These are phyloP conservation scores for Lymantria monacha DNA, from an alignment of 2,888 invertebrate species.

Conservation along the genomic window DNA sequence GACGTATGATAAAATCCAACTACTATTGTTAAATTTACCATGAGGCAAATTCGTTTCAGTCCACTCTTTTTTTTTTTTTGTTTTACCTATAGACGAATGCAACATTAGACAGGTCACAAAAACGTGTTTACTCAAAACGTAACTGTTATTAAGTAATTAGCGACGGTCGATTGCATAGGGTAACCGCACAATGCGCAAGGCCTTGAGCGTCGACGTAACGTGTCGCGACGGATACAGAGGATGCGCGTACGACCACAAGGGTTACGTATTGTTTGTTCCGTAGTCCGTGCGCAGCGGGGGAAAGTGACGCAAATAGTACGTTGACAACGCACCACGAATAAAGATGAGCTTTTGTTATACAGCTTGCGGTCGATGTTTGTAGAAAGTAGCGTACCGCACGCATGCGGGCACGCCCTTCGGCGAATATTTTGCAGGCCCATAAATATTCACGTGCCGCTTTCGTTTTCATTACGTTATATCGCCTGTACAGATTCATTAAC, in stretches of 20 bases:
- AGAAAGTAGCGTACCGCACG: slow-evolving; percentile 73
- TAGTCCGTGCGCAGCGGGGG: slow-evolving; percentile 50
- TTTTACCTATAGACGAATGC: background rate
- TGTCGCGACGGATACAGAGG: slow-evolving; percentile 55
- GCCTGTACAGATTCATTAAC: slow-evolving; percentile 46
- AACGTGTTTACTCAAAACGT: background rate
- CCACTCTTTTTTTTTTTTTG: no score
- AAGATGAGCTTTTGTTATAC: slow-evolving; percentile 74
- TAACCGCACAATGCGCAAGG: slow-evolving; percentile 38
- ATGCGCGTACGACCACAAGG: slow-evolving; percentile 51
- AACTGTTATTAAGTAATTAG: slow-evolving; percentile 36
- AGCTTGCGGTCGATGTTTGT: slow-evolving; percentile 56
- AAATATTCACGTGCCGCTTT: slow-evolving; percentile 75
- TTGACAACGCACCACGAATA: slow-evolving; percentile 64
- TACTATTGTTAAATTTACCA: no score
- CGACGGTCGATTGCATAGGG: slow-evolving; percentile 32
- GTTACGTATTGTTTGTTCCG: slow-evolving; percentile 59
- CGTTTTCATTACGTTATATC: slow-evolving; percentile 73
- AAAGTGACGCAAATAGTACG: slow-evolving; percentile 62
- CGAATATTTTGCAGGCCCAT: slow-evolving; percentile 76
- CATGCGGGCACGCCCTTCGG: slow-evolving; percentile 80
- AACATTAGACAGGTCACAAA: background rate
- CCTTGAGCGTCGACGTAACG: slow-evolving; percentile 48
- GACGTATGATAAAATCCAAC: no score
- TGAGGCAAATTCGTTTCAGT: no score